These are phyloP conservation scores for Lasioglossum morio DNA, from an alignment of 2,888 invertebrate genomes.

Conservation along the genomic window DNA sequence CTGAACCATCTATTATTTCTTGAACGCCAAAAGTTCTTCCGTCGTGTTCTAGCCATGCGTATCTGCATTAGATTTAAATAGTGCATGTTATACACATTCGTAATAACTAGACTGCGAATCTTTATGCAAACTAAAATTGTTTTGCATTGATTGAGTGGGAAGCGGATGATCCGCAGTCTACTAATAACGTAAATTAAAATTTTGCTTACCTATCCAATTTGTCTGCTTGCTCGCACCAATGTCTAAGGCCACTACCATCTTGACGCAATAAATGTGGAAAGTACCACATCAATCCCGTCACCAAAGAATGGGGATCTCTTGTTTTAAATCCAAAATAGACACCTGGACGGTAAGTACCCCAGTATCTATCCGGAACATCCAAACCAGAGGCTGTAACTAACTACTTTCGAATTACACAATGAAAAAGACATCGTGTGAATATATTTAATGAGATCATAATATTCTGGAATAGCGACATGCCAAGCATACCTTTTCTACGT, in stretches of 20 bases:
- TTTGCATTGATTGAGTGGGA: too few species aligned
- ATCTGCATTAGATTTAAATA: slow-evolving; percentile 77
- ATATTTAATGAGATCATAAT: slow-evolving; percentile 7
- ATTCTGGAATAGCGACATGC: neutral
- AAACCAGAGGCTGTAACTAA: slow-evolving; percentile 90
- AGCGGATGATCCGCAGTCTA: too few species aligned
- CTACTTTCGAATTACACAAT: slow-evolving; percentile 82
- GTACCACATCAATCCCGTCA: slow-evolving; percentile 99
- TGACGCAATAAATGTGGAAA: slow-evolving; percentile 89
- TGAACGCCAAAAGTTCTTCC: slow-evolving; percentile 96
- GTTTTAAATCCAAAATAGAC: slow-evolving; percentile 97
- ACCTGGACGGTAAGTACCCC: slow-evolving; percentile 97
- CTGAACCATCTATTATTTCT: slow-evolving; percentile 92
- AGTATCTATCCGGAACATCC: slow-evolving; percentile 92
- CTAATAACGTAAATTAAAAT: neutral
- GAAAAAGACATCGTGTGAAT: slow-evolving; percentile 14
- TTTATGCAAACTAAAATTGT: too few species aligned
- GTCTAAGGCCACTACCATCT: slow-evolving; percentile 91
- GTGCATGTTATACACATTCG: neutral
- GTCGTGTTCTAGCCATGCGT: slow-evolving; percentile 97
- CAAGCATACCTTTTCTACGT: slow-evolving; percentile 89
- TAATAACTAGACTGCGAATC: too few species aligned
- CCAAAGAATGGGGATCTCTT: slow-evolving; percentile 93
- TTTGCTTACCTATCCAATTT: slow-evolving; percentile 88
- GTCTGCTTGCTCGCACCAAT: slow-evolving; percentile 97